phyloP scores from a whole-genome alignment of 2,113 vertebrate genomes.

The Polyodon spathula region DNA sequence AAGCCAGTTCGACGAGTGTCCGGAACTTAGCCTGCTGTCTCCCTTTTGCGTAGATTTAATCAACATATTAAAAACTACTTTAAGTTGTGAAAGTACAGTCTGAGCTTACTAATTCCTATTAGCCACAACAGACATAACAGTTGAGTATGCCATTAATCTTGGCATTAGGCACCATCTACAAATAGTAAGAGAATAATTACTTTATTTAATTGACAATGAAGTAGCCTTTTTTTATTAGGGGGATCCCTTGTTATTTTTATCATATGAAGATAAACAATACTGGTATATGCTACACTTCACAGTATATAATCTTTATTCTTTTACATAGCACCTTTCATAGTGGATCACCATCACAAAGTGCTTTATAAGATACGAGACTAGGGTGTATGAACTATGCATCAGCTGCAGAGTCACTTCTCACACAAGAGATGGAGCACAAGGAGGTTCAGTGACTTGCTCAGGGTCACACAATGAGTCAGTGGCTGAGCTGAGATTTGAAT shows the following conservation, averaged over 20 bases:
- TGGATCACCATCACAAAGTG: too few relatives aligned
- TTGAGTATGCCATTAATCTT: constrained; percentile 58
- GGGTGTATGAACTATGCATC: too few relatives aligned
- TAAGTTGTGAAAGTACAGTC: constrained; percentile 56
- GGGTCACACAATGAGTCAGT: too few relatives aligned
- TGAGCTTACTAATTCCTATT: constrained; percentile 58
- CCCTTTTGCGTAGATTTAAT: constrained; percentile 52
- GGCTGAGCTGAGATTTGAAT: too few relatives aligned
- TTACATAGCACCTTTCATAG: too few relatives aligned
- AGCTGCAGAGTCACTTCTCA: too few relatives aligned
- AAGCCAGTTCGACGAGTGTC: constrained; percentile 46
- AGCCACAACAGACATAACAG: constrained; percentile 57
- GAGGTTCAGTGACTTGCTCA: too few relatives aligned
- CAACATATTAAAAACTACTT: constrained; percentile 46
- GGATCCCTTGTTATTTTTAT: constrained; percentile 34
- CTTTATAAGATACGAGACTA: too few relatives aligned
- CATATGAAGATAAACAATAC: background rate
- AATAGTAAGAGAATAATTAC: constrained; percentile 50
- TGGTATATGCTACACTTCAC: background rate
- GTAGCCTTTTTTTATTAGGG: constrained; percentile 10
- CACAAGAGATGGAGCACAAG: too few relatives aligned
- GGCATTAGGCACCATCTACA: constrained; percentile 48
- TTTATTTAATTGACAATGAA: constrained; percentile 46
- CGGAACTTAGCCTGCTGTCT: constrained; percentile 32
- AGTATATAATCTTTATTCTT: too few relatives aligned